These are phyloP conservation scores for Lomographa bimaculata DNA, from an alignment of 2,888 invertebrate species.

Conservation along the genomic window DNA sequence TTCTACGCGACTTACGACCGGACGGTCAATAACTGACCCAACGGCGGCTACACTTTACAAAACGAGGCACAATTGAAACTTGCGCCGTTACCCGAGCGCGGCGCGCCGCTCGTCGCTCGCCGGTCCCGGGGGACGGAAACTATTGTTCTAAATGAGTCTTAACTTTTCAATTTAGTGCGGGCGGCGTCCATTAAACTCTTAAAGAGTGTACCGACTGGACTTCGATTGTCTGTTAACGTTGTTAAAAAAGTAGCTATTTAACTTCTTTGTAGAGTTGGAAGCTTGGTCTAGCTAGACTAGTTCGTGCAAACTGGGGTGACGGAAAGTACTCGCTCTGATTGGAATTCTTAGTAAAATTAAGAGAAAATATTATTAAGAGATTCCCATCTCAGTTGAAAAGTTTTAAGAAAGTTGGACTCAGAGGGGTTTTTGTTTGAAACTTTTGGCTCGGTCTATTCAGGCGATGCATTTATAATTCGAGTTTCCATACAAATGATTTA, in stretches of 20 bases:
- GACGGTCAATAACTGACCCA: constrained; percentile 19
- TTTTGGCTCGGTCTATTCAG: no score
- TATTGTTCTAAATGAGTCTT: constrained; percentile 42
- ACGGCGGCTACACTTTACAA: constrained; percentile 27
- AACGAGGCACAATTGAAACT: constrained; percentile 31
- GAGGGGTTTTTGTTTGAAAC: no score
- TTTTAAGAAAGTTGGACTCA: no score
- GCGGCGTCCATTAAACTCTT: constrained; percentile 35
- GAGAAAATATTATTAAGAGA: constrained; percentile 6
- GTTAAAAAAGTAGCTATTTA: constrained; percentile 38
- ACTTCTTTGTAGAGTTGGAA: constrained; percentile 18
- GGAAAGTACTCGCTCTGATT: constrained; percentile 16
- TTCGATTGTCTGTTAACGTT: constrained; percentile 46
- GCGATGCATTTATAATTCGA: no score
- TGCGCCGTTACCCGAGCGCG: constrained; percentile 10
- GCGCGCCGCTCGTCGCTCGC: constrained; percentile 4
- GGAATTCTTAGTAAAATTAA: constrained; percentile 27
- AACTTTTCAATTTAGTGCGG: constrained; percentile 44
- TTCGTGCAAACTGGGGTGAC: neutral
- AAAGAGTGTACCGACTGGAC: constrained; percentile 34
- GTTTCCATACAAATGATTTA: no score
- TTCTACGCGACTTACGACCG: constrained; percentile 11
- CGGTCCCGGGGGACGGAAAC: constrained; percentile 12
- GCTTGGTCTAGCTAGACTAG: no score
- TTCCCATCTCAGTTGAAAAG: no score